Base-by-base conservation (phyloP, 2,888 invertebrate genomes). In the Mimumesa dahlbomi region DNA sequence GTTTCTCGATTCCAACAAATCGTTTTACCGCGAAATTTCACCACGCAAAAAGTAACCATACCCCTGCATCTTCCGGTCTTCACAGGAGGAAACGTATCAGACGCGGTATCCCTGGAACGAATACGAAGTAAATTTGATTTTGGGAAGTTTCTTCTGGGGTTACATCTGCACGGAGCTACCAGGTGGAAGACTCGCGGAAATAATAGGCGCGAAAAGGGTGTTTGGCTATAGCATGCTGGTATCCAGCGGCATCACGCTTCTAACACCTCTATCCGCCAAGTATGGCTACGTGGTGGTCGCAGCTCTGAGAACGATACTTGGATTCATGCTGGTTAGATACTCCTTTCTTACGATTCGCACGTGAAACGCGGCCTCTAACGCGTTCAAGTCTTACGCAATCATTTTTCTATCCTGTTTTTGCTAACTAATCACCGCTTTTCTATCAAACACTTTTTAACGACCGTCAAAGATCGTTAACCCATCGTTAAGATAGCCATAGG, bases 61-160 rank as follows among this genome's bases (percentile, higher is more conserved):
- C n/a, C n/a, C n/a, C n/a, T n/a, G n/a, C n/a, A n/a, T n/a, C n/a
- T 13, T 34, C 7, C 16, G 14, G 29, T 29, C 0, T 11, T 49
- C 29, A 6, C 61, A 79, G 79, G 75, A 77, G 3, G 76, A 79
- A n/a, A 25, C 29, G 4, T 54, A 63, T 2, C 83, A 83, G 53
- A 82, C 85, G 4, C 92, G 92, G 73, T 97, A 95, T 90, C 88
- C 92, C 18, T 97, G 97, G 97, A 93, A 94, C 87, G 93, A 93
- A 63, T 93, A 94, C 81, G 93, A 95, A 83, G 94, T 94, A 86
- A 97, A 97, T 84, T 91, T 94, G 67, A 93, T 97, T 42, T 91
- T 96, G 21, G 96, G 96, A 38, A 94, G 94, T 82, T 97, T 97
- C 92, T 97, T 96, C 92, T 97, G 96, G 95, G 97, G 97, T 9